Evolutionary conservation across 1,140 invertebrate species (phyloP).

Genomic region (Bactericera cockerelli): DNA sequence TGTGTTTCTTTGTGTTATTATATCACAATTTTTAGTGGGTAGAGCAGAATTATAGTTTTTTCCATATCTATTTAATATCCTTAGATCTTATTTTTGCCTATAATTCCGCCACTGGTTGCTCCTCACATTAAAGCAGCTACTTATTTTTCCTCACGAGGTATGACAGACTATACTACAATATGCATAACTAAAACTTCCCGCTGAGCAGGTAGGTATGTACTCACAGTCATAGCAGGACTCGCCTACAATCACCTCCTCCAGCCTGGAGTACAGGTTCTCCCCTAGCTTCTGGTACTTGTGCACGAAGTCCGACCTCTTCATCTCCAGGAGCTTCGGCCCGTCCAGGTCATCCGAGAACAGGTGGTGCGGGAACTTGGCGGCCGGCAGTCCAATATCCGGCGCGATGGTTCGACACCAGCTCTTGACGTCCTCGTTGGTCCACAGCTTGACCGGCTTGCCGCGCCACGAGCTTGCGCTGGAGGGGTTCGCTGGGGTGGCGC

Average conservation of each 20-base stretch:
- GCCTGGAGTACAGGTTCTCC: background rate
- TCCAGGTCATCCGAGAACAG: background rate
- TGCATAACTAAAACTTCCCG: too few species aligned
- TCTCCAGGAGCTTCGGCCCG: background rate
- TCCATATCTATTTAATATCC: too few species aligned
- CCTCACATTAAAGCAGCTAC: too few species aligned
- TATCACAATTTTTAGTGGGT: too few species aligned
- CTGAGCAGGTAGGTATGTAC: too few species aligned
- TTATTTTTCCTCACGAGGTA: too few species aligned
- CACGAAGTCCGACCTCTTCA: background rate
- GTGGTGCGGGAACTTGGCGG: background rate
- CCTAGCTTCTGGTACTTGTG: background rate
- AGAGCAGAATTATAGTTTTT: too few species aligned
- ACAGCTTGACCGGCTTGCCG: background rate
- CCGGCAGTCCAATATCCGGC: background rate
- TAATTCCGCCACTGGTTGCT: too few species aligned
- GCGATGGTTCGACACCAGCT: background rate
- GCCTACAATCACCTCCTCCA: background rate
- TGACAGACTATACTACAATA: too few species aligned
- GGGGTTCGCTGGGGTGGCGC: too few species aligned
- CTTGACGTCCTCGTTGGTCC: background rate
- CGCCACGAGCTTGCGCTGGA: background rate
- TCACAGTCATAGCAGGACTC: constrained; percentile 1
- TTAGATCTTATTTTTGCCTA: too few species aligned
- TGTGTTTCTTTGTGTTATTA: too few species aligned